Evolutionary conservation across 2,888 invertebrate genomes (phyloP).

Genomic region (Liopterus haemorrhoidalis): DNA sequence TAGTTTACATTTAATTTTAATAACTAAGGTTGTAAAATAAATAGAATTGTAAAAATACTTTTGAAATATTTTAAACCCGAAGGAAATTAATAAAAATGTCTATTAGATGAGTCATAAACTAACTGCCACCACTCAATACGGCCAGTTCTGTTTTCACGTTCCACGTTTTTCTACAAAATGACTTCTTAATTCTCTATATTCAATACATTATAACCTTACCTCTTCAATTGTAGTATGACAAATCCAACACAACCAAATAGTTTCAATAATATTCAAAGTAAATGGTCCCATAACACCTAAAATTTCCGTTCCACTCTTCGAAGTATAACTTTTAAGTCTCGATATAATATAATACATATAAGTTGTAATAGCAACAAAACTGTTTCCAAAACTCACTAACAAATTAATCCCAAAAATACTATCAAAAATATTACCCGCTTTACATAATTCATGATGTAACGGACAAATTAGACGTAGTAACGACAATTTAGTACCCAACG

Average conservation of each 20-base stretch:
- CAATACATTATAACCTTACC: slow-evolving; percentile 26
- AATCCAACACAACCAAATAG: slow-evolving; percentile 32
- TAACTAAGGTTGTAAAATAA: too few species aligned
- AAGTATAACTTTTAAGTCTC: slow-evolving; percentile 2
- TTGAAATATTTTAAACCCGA: too few species aligned
- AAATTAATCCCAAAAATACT: slow-evolving; percentile 34
- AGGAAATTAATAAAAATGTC: too few species aligned
- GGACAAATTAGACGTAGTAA: slow-evolving; percentile 29
- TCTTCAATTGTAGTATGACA: slow-evolving; percentile 35
- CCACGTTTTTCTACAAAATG: too few species aligned
- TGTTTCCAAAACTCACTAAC: slow-evolving; percentile 32
- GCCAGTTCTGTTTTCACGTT: too few species aligned
- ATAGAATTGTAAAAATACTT: too few species aligned
- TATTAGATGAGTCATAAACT: too few species aligned
- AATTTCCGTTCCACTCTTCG: not conserved
- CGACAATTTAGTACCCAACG: slow-evolving; percentile 28
- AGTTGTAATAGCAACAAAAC: slow-evolving; percentile 34
- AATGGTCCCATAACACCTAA: slow-evolving; percentile 14
- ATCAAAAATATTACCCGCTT: slow-evolving; percentile 32
- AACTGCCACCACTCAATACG: too few species aligned
- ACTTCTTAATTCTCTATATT: too few species aligned
- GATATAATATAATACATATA: slow-evolving; percentile 29
- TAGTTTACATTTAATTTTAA: too few species aligned
- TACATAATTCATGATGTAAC: slow-evolving; percentile 34
- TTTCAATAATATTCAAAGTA: slow-evolving; percentile 29